Percentiles rank a stretch among this genome's conserved stretches.
These are phyloP conservation scores for Mixornis gularis DNA, from an alignment of 2,113 vertebrate species.

Conservation along the genomic window DNA sequence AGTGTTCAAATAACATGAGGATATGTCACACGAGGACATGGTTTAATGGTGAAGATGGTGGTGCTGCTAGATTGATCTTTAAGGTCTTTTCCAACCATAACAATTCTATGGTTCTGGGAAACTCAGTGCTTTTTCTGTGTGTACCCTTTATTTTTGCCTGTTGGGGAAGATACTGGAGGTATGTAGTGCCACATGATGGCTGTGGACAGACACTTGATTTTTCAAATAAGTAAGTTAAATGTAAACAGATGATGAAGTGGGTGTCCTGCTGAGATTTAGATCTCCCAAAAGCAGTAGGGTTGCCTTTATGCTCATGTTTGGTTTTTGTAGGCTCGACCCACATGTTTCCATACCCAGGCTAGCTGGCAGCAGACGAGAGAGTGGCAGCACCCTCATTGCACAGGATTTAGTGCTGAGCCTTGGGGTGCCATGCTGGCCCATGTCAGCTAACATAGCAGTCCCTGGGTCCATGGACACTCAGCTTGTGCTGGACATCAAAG, in stretches of 20 bases:
- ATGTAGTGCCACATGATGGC: not conserved
- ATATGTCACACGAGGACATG: not conserved
- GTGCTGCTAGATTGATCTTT: not conserved
- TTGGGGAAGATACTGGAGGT: not conserved
- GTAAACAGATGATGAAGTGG: not conserved
- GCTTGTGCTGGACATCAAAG: not conserved
- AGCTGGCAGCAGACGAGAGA: not conserved
- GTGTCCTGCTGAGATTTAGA: not conserved
- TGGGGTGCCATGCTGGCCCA: rapidly evolving
- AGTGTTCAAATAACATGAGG: not conserved
- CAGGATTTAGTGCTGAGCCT: not conserved
- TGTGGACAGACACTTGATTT: not conserved
- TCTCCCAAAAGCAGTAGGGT: not conserved
- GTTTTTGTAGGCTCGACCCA: not conserved
- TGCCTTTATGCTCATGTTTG: not conserved
- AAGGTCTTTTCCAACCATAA: not conserved
- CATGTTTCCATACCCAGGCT: not conserved
- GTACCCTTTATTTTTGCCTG: not conserved
- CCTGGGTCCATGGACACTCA: not conserved
- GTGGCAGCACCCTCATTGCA: not conserved
- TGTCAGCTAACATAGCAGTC: not conserved
- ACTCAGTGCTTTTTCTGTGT: not conserved
- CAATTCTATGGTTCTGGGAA: not conserved
- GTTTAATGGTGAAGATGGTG: not conserved
- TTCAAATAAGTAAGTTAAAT: not conserved